phyloP scores from a whole-genome alignment of 1,140 invertebrate species.

The Papilio xuthus region DNA sequence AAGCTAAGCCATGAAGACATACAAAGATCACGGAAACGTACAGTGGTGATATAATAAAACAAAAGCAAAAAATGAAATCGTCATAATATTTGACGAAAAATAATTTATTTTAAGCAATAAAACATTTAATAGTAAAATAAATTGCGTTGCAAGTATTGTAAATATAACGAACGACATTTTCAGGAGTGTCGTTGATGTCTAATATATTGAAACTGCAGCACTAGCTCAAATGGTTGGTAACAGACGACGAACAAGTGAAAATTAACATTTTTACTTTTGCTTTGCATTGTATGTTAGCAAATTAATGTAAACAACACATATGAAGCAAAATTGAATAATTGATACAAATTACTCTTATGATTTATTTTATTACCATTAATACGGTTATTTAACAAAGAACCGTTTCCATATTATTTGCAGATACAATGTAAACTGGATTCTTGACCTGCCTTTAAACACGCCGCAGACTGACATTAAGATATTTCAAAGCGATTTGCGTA shows the following conservation, averaged over 20 bases:
- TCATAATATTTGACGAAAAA: not conserved
- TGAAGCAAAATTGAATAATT: slow-evolving; percentile 10
- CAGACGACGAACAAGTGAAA: too few relatives aligned
- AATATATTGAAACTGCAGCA: slow-evolving; percentile 14
- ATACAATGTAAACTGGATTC: slow-evolving; percentile 15
- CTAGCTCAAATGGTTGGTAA: not conserved
- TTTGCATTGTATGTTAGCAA: not conserved
- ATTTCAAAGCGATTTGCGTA: slow-evolving; percentile 34
- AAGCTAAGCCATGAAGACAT: slow-evolving; percentile 4
- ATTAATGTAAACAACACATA: not conserved
- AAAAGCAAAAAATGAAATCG: not conserved
- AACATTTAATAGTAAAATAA: too few relatives aligned
- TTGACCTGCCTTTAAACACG: slow-evolving; percentile 11
- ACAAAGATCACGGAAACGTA: slow-evolving; percentile 3
- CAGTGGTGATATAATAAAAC: not conserved
- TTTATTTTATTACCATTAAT: slow-evolving; percentile 11
- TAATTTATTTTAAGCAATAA: not conserved
- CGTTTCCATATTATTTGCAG: slow-evolving; percentile 26
- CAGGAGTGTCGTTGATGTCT: slow-evolving; percentile 37
- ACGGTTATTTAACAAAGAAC: slow-evolving; percentile 15
- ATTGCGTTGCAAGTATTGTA: too few relatives aligned
- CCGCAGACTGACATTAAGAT: slow-evolving; percentile 20
- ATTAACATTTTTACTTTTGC: too few relatives aligned
- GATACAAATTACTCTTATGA: slow-evolving; percentile 12
- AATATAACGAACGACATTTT: not conserved